phyloP scores from a whole-genome alignment of 2,113 vertebrate species.

The Paratilapia polleni region DNA sequence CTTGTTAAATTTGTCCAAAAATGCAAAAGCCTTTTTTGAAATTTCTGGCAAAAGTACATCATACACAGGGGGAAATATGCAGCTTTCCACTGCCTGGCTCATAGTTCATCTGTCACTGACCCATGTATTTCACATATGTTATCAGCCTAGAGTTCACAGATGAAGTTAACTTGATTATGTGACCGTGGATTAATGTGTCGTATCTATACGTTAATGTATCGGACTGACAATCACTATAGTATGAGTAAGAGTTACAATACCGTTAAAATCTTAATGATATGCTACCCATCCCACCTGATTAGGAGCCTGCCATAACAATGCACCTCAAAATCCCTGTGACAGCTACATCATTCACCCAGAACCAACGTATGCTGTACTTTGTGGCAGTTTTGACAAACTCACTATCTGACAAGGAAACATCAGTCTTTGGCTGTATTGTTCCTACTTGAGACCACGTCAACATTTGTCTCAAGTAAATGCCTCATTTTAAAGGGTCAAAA shows the following conservation, averaged over 20 bases:
- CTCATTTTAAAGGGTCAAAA: background rate
- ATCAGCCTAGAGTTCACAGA: background rate
- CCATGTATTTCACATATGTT: background rate
- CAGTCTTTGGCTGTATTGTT: slow-evolving; percentile 31
- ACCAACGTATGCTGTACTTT: background rate
- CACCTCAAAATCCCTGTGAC: background rate
- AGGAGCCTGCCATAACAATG: background rate
- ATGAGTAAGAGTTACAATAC: background rate
- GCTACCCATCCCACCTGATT: accelerated
- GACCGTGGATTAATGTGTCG: background rate
- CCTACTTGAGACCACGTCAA: background rate
- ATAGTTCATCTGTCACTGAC: background rate
- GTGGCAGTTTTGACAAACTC: background rate
- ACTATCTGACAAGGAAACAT: background rate
- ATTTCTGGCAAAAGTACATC: background rate
- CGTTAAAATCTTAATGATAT: too few species aligned
- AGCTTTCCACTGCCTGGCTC: background rate
- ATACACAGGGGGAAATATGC: background rate
- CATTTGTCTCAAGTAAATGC: background rate
- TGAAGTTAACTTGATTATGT: background rate
- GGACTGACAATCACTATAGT: background rate
- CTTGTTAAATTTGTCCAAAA: too few species aligned
- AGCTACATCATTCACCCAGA: background rate
- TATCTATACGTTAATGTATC: background rate
- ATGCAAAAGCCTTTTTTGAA: too few species aligned